Evolutionary conservation across 2,113 vertebrate genomes (phyloP).

Genomic region (Ancistrus triradiatus): DNA sequence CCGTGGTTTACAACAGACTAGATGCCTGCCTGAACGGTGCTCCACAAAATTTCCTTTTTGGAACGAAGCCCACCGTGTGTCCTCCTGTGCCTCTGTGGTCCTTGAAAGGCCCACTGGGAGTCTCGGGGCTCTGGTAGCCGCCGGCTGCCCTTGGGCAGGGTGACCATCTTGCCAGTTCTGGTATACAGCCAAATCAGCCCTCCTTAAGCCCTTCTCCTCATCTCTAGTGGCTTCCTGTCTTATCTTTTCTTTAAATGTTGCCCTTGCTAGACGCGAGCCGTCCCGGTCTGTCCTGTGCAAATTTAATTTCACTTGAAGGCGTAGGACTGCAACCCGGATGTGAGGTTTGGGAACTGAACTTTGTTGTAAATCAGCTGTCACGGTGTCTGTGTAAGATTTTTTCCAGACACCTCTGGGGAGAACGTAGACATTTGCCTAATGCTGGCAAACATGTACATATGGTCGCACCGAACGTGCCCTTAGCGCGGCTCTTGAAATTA

Average conservation of each 20-base stretch:
- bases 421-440: conserved; percentile 10
- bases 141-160: conserved; percentile 36
- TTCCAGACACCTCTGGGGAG: not conserved
- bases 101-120: conserved; percentile 41
- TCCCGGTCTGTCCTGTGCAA: conserved; percentile 36
- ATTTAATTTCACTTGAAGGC: conserved; percentile 44
- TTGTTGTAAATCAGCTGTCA: no score
- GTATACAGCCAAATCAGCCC: conserved; percentile 36
- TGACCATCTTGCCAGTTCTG: conserved; percentile 31
- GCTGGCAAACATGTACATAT: conserved; percentile 14
- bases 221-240: conserved; percentile 41
- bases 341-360: not conserved
- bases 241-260: conserved; percentile 40
- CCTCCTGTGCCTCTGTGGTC: conserved; percentile 35
- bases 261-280: conserved; percentile 42
- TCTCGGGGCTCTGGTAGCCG: conserved; percentile 32
- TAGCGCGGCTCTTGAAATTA: conserved; percentile 4
- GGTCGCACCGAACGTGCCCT: not conserved
- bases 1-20: conserved; percentile 52
- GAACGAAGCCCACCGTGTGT: conserved; percentile 43
- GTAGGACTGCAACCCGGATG: conserved; percentile 41
- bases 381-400: not conserved
- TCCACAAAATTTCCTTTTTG: conserved; percentile 52
- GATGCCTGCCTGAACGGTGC: conserved; percentile 51
- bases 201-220: conserved; percentile 10